Evolutionary conservation across 2,888 invertebrate species (phyloP).

Genomic region (Pristionchus entomophagus): DNA sequence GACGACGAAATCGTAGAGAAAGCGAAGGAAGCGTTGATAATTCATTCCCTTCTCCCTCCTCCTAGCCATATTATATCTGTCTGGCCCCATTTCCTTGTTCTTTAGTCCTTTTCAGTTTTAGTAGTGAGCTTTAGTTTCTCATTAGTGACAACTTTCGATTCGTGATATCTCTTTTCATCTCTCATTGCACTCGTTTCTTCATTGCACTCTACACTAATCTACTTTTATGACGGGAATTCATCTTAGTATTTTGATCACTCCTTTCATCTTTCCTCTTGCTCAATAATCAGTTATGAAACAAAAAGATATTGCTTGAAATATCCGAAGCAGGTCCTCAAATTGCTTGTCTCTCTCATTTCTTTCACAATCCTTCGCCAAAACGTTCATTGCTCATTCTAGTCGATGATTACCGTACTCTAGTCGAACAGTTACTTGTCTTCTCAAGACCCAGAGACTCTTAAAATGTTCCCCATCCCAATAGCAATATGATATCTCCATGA

Average conservation of each 20-base stretch:
- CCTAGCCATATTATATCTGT: background rate
- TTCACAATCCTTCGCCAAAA: background rate
- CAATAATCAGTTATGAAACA: conserved; percentile 25
- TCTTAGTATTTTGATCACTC: background rate
- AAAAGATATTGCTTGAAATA: background rate
- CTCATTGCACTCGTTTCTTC: background rate
- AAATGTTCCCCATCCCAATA: background rate
- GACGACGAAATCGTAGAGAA: conserved; percentile 64
- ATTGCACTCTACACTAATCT: conserved; percentile 3
- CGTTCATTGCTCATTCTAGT: conserved; percentile 22
- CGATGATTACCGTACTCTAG: conserved; percentile 28
- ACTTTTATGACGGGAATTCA: background rate
- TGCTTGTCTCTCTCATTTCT: conserved; percentile 15
- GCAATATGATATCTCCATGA: background rate
- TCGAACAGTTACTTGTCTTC: background rate
- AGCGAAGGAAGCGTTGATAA: background rate
- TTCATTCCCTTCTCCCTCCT: background rate
- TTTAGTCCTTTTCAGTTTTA: too few species aligned
- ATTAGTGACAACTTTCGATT: background rate
- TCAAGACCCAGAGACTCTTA: conserved; percentile 16
- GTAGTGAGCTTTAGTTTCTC: conserved; percentile 17
- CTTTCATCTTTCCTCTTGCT: background rate
- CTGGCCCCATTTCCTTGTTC: too few species aligned
- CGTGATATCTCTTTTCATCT: background rate
- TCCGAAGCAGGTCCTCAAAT: background rate